These are phyloP conservation scores for Empidonax traillii DNA, from an alignment of 2,113 vertebrate genomes.

Conservation along the genomic window DNA sequence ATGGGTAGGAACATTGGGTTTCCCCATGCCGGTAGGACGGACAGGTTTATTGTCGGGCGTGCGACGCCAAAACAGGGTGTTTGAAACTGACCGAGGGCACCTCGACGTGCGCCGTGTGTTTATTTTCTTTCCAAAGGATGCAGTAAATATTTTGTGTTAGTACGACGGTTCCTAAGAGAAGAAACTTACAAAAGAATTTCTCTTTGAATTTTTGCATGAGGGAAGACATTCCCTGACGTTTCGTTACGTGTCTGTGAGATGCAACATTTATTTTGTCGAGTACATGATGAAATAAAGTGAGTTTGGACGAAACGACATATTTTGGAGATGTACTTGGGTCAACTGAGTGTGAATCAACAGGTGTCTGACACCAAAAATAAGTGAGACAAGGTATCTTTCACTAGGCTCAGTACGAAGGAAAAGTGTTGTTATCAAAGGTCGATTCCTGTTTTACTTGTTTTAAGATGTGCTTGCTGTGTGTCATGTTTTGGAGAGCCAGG, in stretches of 20 bases:
- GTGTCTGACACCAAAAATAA: background rate
- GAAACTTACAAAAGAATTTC: background rate
- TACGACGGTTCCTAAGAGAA: accelerated
- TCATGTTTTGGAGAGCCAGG: background rate
- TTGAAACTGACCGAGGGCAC: background rate
- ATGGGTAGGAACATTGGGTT: accelerated
- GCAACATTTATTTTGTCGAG: background rate
- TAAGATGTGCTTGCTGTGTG: background rate
- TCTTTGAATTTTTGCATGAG: background rate
- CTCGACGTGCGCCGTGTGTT: background rate
- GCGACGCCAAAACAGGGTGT: background rate
- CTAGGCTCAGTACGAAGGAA: background rate
- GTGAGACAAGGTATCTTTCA: accelerated
- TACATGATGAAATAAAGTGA: accelerated
- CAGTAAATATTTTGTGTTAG: background rate
- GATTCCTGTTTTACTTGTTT: background rate
- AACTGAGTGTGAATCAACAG: background rate
- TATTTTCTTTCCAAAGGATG: background rate
- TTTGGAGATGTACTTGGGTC: background rate
- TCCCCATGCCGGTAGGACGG: accelerated
- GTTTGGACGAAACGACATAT: background rate
- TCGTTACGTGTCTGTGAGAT: accelerated
- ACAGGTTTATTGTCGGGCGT: background rate
- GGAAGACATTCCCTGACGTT: accelerated
- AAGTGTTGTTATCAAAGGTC: background rate